Evolutionary conservation across 2,797 vertebrate species (phyloP).

Genomic region (Podarcis lilfordi): DNA sequence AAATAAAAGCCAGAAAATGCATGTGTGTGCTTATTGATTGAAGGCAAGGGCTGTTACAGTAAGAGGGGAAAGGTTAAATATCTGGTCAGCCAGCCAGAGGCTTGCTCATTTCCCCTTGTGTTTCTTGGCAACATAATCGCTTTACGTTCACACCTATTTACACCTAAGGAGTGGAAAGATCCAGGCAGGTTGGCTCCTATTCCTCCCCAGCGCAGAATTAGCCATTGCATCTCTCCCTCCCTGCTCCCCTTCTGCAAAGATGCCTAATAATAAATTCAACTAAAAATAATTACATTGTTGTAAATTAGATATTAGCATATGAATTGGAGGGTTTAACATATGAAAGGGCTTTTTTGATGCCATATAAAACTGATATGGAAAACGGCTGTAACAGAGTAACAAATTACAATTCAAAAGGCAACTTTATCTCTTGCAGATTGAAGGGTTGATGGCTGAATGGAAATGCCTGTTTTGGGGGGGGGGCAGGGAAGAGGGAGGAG

Average conservation of each 20-base stretch:
- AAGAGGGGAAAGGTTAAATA: not conserved
- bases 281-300: slow-evolving; percentile 72
- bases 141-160: rapidly evolving
- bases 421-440: not conserved
- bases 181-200: not conserved
- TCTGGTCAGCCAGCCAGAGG: slow-evolving; percentile 8
- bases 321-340: slow-evolving; percentile 73
- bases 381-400: slow-evolving; percentile 63
- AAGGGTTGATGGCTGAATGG: rapidly evolving
- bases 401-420: slow-evolving; percentile 42
- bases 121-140: slow-evolving; percentile 22
- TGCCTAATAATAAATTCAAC: slow-evolving; percentile 47
- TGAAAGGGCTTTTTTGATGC: slow-evolving; percentile 72
- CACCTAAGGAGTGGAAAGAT: rapidly evolving
- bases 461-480: not conserved
- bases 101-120: slow-evolving; percentile 12
- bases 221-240: not conserved
- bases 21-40: rapidly evolving
- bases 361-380: slow-evolving; percentile 51
- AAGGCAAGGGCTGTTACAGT: rapidly evolving
- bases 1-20: not conserved
- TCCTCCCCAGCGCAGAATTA: not conserved
- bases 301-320: slow-evolving; percentile 72
- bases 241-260: not conserved
- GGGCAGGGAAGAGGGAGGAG: not conserved